These are phyloP conservation scores for Campoletis raptor DNA, from an alignment of 2,888 invertebrate genomes.

Conservation along the genomic window DNA sequence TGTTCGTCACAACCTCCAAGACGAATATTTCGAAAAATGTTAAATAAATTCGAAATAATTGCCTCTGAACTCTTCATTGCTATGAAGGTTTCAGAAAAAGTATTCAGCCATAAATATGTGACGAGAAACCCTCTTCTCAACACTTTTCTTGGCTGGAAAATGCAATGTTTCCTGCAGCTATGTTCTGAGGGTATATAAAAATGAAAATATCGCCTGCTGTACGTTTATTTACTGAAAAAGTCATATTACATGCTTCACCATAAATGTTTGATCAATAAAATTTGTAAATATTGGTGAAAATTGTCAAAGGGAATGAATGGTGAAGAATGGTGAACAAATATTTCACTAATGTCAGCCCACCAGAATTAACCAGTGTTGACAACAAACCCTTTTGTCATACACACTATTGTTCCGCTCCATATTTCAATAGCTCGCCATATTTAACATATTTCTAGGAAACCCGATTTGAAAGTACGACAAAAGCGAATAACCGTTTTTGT, in stretches of 20 bases:
- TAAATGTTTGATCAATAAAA: background rate
- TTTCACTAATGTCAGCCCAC: background rate
- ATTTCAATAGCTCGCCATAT: too few relatives aligned
- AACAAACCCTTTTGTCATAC: background rate
- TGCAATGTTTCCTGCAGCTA: background rate
- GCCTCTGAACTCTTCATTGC: background rate
- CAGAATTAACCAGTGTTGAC: background rate
- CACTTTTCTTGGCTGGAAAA: background rate
- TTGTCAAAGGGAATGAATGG: background rate
- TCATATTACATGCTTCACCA: background rate
- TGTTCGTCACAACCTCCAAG: background rate
- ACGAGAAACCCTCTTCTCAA: background rate
- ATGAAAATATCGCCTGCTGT: background rate
- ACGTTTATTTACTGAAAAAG: background rate
- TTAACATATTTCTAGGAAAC: background rate
- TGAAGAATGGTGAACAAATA: background rate
- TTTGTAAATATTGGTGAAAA: background rate
- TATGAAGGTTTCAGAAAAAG: background rate
- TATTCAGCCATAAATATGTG: background rate
- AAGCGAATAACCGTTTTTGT: background rate
- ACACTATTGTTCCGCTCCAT: background rate
- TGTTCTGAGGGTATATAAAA: background rate
- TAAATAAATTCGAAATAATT: constrained; percentile 5
- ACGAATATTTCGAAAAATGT: constrained; percentile 6
- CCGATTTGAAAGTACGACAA: background rate